A percentile compares a stretch with the other conserved stretches of the same genome.
phyloP scores from a whole-genome alignment of 2,797 vertebrate genomes.

The Diglossa cyanea region DNA sequence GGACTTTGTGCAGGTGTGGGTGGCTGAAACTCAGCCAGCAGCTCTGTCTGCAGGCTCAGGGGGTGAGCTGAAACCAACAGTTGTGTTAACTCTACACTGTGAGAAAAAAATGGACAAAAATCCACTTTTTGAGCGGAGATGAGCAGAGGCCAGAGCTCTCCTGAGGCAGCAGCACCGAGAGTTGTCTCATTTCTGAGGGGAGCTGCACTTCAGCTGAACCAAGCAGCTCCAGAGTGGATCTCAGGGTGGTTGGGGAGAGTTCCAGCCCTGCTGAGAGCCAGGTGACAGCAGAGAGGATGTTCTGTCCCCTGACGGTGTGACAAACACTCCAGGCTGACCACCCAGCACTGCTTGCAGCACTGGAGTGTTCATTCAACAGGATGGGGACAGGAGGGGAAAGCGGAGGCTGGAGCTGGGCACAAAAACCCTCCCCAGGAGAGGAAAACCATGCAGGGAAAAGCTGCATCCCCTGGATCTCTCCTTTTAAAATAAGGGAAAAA shows the following conservation, averaged over 20 bases:
- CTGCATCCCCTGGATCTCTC: not conserved
- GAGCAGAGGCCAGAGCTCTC: not conserved
- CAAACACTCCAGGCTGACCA: not conserved
- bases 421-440: not conserved
- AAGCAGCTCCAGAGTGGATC: not conserved
- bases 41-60: not conserved
- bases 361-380: not conserved
- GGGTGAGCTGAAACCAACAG: not conserved
- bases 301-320: not conserved
- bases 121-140: rapidly evolving
- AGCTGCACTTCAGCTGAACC: not conserved
- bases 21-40: not conserved
- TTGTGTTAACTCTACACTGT: not conserved
- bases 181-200: not conserved
- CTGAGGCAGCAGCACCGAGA: not conserved
- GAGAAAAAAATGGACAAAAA: not conserved
- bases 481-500: not conserved
- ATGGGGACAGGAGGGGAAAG: not conserved
- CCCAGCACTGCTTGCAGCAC: not conserved
- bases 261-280: not conserved
- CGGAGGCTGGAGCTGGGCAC: not conserved
- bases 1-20: not conserved
- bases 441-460: not conserved
- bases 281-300: not conserved
- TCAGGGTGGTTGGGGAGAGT: not conserved